Conservation (phyloP, 2,888 invertebrate genomes). For the Masnerella sp. region DNA sequence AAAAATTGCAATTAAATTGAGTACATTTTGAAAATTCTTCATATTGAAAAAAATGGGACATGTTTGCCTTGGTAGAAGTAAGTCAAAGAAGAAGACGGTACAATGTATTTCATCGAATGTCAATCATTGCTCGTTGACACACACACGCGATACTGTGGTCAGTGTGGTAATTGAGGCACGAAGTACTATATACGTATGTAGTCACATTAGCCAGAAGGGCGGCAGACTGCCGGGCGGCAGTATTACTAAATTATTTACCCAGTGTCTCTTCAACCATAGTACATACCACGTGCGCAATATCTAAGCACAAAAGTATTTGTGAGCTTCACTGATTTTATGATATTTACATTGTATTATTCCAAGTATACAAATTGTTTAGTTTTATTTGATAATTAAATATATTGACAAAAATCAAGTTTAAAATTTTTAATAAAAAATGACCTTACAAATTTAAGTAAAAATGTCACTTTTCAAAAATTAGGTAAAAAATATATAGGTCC, state of each 20-base stretch:
- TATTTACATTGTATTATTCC: slow-evolving; percentile 3
- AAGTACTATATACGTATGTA: slow-evolving; percentile 39
- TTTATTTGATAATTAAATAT: no score
- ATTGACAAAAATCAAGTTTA: no score
- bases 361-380: no score
- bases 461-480: no score
- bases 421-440: no score
- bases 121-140: slow-evolving; percentile 47
- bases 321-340: slow-evolving; percentile 31
- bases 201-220: slow-evolving; percentile 63
- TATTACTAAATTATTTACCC: slow-evolving; percentile 74
- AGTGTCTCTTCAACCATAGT: slow-evolving; percentile 67
- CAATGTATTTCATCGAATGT: slow-evolving; percentile 39
- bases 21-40: no score
- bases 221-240: slow-evolving; percentile 76
- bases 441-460: no score
- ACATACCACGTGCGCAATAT: slow-evolving; percentile 63
- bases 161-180: slow-evolving; percentile 49
- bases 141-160: slow-evolving; percentile 30
- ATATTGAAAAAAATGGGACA: no score
- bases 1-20: no score
- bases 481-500: no score
- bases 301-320: slow-evolving; percentile 48
- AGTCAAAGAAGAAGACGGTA: slow-evolving; percentile 18
- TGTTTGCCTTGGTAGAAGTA: no score